Conservation (phyloP, 2,113 vertebrate genomes). For the Tonatia bakeri region DNA sequence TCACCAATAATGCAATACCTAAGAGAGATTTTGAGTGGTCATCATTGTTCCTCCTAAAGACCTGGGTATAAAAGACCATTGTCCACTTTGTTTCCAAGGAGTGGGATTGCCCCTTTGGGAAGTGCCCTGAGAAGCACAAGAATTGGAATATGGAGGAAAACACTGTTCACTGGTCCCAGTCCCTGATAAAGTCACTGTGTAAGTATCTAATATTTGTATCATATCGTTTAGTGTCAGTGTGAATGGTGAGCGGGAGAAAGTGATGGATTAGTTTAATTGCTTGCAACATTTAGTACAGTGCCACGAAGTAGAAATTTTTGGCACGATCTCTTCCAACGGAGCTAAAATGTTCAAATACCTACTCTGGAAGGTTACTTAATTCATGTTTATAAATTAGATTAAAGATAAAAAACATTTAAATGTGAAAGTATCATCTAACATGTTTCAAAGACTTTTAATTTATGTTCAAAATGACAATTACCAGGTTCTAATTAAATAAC, state of each 20-base stretch:
- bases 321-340: conserved; percentile 43
- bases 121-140: neutral
- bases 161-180: neutral
- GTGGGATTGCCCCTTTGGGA: neutral
- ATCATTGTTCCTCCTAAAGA: neutral
- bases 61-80: neutral
- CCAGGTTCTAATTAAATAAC: conserved; percentile 46
- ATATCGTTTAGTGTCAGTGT: neutral
- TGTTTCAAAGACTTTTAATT: conserved; percentile 37
- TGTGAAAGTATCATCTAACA: conserved; percentile 19
- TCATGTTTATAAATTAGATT: conserved; percentile 46
- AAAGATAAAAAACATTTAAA: conserved; percentile 49
- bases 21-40: neutral
- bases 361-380: conserved; percentile 41
- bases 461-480: conserved; percentile 42
- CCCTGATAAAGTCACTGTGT: neutral
- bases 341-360: conserved; percentile 34
- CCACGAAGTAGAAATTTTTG: conserved; percentile 29
- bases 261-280: neutral
- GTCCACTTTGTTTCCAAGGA: neutral
- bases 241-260: neutral
- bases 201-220: neutral
- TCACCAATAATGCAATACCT: neutral
- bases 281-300: conserved; percentile 32
- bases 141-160: neutral